Evolutionary conservation across 2,113 vertebrate genomes (phyloP), one percentile per base, ranked within the genome.

Genomic region (Coracopsis vasa): DNA sequence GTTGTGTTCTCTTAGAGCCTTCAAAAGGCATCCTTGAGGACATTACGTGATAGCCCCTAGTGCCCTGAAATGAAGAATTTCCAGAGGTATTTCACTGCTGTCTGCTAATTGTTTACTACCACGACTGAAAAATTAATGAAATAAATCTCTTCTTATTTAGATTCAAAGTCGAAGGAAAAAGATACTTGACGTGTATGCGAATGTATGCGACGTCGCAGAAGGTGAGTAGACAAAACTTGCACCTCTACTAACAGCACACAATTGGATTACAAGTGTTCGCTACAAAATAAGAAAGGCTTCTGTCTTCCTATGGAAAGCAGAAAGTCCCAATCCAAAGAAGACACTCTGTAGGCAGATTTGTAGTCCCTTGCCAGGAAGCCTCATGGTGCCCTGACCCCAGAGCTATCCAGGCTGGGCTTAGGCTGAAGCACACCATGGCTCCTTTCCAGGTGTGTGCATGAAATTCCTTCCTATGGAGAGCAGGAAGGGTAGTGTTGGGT

Each of bases 141-240:
- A 73, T 48, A 45, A 91, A 75, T 21, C 16, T 95, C 83, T 96
- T 94, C 78, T 91, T 62, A 12, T 75, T 64, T 96, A 99, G 99
- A 99, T 99, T 98, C 99, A 99, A 94, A 99, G 98, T 97, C 98
- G 99, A 91, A 99, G 99, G 96, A 99, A 99, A 97, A 99, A 99
- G 97, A 99, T 99, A 94, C 90, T 99, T 89, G 99, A 99, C 8
- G 97, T 99, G 58, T 99, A 99, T 6, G 97, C 98, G 75, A 99
- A 98, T 4, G 98, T 99, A 20, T 99, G 99, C 53, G 98, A 98
- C 3, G 98, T 99, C 27, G 98, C 99, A 29, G 99, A 99, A 97
- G 99, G 99, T 99, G 94, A 96, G 98, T 74, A 61, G 19, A 54
- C 53, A 69, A 20, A 90, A 48, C 69, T 69, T 69, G 25, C 1